phyloP scores from a whole-genome alignment of 2,888 invertebrate species.

The Stenichneumon culpator region DNA sequence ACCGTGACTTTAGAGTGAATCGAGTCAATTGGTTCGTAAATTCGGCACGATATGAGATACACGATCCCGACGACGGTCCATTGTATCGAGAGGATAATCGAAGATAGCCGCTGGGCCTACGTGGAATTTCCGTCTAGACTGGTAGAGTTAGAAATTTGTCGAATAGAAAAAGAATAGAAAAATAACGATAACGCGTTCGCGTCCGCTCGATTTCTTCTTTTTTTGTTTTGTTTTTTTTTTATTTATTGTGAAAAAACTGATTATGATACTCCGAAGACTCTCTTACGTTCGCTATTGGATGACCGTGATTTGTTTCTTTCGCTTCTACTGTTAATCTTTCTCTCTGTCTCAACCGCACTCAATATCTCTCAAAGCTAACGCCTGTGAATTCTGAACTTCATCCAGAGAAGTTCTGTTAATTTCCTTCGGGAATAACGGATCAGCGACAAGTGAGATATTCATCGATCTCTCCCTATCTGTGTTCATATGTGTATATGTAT shows the following conservation, averaged over 20 bases:
- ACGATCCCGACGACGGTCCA: background rate
- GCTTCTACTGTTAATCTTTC: constrained; percentile 31
- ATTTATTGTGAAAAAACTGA: constrained; percentile 33
- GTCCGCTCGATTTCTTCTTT: constrained; percentile 71
- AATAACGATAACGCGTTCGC: constrained; percentile 77
- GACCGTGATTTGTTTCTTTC: constrained; percentile 74
- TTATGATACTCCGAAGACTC: constrained; percentile 65
- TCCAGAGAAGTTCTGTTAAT: constrained; percentile 54
- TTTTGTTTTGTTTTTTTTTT: constrained; percentile 36
- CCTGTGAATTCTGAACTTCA: constrained; percentile 34
- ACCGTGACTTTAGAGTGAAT: constrained; percentile 56
- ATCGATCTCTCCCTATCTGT: constrained; percentile 57
- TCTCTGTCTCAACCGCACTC: constrained; percentile 32
- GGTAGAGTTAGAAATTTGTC: constrained; percentile 47
- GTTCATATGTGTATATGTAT: constrained; percentile 20
- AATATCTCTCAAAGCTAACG: constrained; percentile 30
- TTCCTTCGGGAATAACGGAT: constrained; percentile 61
- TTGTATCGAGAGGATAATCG: constrained; percentile 56
- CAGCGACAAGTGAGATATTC: constrained; percentile 54
- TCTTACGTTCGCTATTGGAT: constrained; percentile 74
- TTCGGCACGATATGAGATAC: constrained; percentile 28
- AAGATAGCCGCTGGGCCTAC: constrained; percentile 71
- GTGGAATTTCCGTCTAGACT: constrained; percentile 64
- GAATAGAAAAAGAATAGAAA: constrained; percentile 79
- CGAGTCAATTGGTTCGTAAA: constrained; percentile 44